Evolutionary conservation across 2,888 invertebrate species (phyloP).

Genomic region (Ormyrus rosae): DNA sequence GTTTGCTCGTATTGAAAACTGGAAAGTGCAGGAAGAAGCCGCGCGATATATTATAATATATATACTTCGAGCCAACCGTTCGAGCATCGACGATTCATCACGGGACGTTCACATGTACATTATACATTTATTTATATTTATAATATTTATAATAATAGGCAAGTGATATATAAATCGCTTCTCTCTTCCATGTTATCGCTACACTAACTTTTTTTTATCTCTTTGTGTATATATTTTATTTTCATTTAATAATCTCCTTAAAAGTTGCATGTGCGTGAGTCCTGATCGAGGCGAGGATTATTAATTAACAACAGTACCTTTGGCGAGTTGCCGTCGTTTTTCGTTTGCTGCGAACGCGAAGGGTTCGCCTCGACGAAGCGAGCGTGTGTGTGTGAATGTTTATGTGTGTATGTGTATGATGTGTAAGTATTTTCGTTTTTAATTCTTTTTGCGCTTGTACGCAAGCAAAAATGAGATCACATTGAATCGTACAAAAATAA

Average conservation of each 20-base stretch:
- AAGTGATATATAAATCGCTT: slow-evolving; percentile 36
- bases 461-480: slow-evolving; percentile 63
- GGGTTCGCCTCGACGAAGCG: slow-evolving; percentile 17
- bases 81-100: slow-evolving; percentile 44
- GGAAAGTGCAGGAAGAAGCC: slow-evolving; percentile 10
- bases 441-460: slow-evolving; percentile 37
- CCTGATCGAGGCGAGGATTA: slow-evolving; percentile 39
- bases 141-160: slow-evolving; percentile 49
- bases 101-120: slow-evolving; percentile 24
- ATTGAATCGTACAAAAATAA: slow-evolving; percentile 58
- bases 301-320: slow-evolving; percentile 38
- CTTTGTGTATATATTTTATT: slow-evolving; percentile 23
- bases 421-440: slow-evolving; percentile 2
- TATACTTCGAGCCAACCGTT: background rate
- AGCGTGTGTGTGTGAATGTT: background rate
- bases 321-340: slow-evolving; percentile 3
- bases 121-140: slow-evolving; percentile 24
- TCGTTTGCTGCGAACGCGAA: background rate
- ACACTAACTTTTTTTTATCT: slow-evolving; percentile 23
- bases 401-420: too few relatives aligned
- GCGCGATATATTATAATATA: slow-evolving; percentile 24
- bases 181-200: slow-evolving; percentile 26
- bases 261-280: slow-evolving; percentile 60
- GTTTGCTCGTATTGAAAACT: background rate
- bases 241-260: slow-evolving; percentile 45